Evolutionary conservation across 2,797 vertebrate species (phyloP).

Genomic region (Stomatorhinus walkeri): DNA sequence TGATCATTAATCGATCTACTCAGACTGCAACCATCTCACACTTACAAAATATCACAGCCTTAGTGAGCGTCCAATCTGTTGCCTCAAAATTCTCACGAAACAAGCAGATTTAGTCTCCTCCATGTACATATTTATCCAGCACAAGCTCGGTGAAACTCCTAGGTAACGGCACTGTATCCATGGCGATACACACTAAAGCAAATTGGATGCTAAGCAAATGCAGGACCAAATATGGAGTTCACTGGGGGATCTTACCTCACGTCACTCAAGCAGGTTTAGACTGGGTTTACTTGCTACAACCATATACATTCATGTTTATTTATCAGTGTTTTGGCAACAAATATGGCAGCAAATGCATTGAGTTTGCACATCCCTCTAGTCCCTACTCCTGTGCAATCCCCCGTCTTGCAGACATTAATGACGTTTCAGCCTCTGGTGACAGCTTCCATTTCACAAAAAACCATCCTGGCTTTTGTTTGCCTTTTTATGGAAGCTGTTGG

Average conservation of each 20-base stretch:
- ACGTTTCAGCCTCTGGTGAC: background rate
- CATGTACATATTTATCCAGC: slow-evolving; percentile 26
- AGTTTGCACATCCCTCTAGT: background rate
- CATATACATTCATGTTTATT: background rate
- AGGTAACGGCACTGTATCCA: slow-evolving; percentile 35
- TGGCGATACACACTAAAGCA: slow-evolving; percentile 39
- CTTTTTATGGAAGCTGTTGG: background rate
- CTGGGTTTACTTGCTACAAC: background rate
- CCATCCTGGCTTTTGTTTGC: background rate
- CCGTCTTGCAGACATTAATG: too few species aligned
- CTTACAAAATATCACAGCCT: background rate
- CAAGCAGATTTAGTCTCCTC: background rate
- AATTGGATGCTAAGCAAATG: slow-evolving; percentile 24
- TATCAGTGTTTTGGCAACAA: background rate
- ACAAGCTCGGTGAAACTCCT: slow-evolving; percentile 19
- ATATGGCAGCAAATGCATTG: background rate
- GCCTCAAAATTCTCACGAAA: background rate
- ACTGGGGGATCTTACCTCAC: slow-evolving; percentile 23
- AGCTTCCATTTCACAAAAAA: background rate
- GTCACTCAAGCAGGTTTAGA: background rate
- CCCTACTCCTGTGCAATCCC: background rate
- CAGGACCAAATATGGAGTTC: slow-evolving; percentile 27
- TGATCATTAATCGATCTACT: background rate
- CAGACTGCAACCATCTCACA: background rate
- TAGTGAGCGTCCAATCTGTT: background rate